A percentile compares a stretch with the other conserved stretches of the same genome.
These are phyloP conservation scores for Calycopis cecrops DNA, from an alignment of 1,140 invertebrate species.

Conservation along the genomic window DNA sequence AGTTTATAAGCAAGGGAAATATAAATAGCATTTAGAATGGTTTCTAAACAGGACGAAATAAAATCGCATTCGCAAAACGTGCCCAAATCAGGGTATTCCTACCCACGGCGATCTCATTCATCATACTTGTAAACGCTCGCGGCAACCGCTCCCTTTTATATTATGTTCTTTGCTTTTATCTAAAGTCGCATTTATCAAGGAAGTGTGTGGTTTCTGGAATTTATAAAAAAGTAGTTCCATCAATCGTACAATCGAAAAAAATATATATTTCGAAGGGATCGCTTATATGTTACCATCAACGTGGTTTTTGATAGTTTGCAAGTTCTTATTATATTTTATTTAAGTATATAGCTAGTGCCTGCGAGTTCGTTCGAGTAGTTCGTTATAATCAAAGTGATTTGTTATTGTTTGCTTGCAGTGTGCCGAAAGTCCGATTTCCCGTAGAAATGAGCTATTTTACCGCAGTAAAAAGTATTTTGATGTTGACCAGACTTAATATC, in stretches of 20 bases:
- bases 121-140: slow-evolving; percentile 5
- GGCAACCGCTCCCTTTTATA: slow-evolving; percentile 5
- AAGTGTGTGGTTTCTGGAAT: not conserved
- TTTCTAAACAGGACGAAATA: not conserved
- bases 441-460: too few species aligned
- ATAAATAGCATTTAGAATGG: not conserved
- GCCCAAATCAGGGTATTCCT: slow-evolving; percentile 2
- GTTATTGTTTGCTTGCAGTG: too few species aligned
- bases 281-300: too few species aligned
- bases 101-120: not conserved
- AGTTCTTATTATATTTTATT: too few species aligned
- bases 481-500: too few species aligned
- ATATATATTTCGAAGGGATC: too few species aligned
- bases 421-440: too few species aligned
- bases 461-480: too few species aligned
- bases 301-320: too few species aligned
- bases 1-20: not conserved
- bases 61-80: not conserved
- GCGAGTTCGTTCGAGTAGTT: too few species aligned
- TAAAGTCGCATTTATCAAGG: slow-evolving; percentile 6
- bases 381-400: too few species aligned
- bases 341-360: too few species aligned
- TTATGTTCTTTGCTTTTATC: slow-evolving; percentile 2
- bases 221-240: slow-evolving; percentile 7
- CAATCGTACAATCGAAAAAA: not conserved